Conservation (phyloP, 1,140 invertebrate genomes). For the Cotesia chilonis region DNA sequence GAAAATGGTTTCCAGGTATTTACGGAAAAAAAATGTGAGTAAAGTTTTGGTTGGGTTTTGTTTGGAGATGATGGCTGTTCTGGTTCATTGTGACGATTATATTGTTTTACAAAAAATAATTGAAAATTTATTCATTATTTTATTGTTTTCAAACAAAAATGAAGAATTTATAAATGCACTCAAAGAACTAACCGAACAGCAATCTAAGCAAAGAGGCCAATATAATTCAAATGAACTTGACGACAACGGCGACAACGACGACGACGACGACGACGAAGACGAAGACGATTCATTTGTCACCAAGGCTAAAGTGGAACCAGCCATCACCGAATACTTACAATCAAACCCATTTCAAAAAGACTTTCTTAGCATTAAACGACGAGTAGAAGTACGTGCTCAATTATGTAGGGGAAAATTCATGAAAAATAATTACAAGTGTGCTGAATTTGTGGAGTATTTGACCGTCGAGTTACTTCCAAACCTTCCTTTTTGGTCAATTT, state of each 20-base stretch:
- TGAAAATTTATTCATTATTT: slow-evolving; percentile 14
- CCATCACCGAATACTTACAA: neutral
- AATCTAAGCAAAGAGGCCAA: neutral
- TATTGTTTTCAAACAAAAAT: slow-evolving; percentile 13
- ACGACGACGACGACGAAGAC: slow-evolving; percentile 2
- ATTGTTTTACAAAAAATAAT: neutral
- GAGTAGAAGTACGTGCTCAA: neutral
- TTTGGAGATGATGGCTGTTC: slow-evolving; percentile 28
- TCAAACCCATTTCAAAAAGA: slow-evolving; percentile 1
- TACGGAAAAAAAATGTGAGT: slow-evolving; percentile 16
- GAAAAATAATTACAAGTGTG: no score
- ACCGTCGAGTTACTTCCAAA: neutral
- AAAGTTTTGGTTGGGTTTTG: neutral
- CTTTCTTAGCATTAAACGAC: neutral
- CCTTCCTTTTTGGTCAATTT: slow-evolving; percentile 19
- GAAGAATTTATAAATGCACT: neutral
- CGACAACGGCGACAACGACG: neutral
- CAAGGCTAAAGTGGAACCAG: neutral
- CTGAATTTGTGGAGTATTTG: no score
- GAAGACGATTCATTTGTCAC: no score
- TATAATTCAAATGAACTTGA: neutral
- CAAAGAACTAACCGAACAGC: neutral
- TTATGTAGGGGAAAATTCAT: no score
- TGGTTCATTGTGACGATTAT: slow-evolving; percentile 20
- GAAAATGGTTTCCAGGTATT: slow-evolving; percentile 33